Base-by-base conservation (phyloP, 2,797 vertebrate genomes). In the Alca torda region DNA sequence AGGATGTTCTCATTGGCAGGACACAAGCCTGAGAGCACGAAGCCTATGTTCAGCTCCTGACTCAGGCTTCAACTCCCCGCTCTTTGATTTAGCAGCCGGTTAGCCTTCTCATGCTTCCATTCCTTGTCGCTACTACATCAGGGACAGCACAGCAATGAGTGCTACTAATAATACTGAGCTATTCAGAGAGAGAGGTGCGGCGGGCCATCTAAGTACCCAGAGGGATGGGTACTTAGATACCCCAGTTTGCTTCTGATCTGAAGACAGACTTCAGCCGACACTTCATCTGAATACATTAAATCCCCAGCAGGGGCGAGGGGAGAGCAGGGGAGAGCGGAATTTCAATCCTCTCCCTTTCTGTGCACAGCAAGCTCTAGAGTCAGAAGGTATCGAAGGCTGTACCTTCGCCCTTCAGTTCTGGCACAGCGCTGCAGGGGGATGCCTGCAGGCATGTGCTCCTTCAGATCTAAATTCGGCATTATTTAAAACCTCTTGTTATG, bases 241-340 rank as follows among this genome's bases (percentile, higher is more conserved):
- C 45, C 18, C 45, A 45, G 5, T 51, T 59, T 59, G 35, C 39
- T 57, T 73, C 54, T 33, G 56, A 69, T 20, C 51, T 41, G 41
- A 6, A 50, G 11, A 1, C 0, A 2, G 33, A 11, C 25, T 57
- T 74, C 10, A 48, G 53, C 63, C 43, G 11, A 8, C 11, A 1
- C 26, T 46, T 69, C 12, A 13, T 51, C 63, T 12, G 43, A 41
- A 17, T 53, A 16, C 2, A 6, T 46, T 75, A 17, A 74, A 70
- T 68, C 74, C 35, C 12, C 16, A 16, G 70, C 16, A 35, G 24
- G 60, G 12, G 37, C 0, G 2, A 70, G 43, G 45, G 26, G 25
- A 30, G 20, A n/a, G 46, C 39, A 13, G 68, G 45, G 31, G 24
- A 45, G n/a, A 33, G 63, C 21, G 64, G 69, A 33, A 4, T 74